Base-by-base conservation (phyloP, 1,140 invertebrate genomes). In the Drosophila pseudoobscura region DNA sequence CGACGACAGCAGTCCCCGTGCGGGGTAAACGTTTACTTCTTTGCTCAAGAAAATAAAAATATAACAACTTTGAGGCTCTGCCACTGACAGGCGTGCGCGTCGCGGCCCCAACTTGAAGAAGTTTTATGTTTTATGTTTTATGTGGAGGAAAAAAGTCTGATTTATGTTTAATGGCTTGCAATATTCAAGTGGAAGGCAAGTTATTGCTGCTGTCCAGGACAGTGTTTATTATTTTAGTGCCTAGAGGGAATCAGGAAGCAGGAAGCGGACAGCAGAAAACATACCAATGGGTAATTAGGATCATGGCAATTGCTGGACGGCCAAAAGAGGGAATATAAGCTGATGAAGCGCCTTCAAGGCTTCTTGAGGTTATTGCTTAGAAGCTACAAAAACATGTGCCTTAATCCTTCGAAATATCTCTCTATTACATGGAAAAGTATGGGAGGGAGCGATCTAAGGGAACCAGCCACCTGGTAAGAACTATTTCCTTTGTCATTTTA, bases 151-250 rank as follows among this genome's bases (percentile, higher is more conserved):
- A 80, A 74, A 39, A 64, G 58, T 56, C 58, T 80, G 73, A 87
- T 85, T 85, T 87, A 77, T 85, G 66, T 74, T 80, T 70, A 63
- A 83, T 78, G 71, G 55, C 47, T 13, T 0, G 35, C 61, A 46
- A 55, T 44, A 60, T 51, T 62, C 64, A 44, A 50, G 15, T 64
- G 54, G 53, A 15, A 35, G 53, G 39, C 11, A 29, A 55, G 46
- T 53, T 71, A 26, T 26, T 83, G 61, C 56, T 51, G 61, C 73
- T 60, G 61, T 68, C 50, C 24, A 53, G 75, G 52, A 57, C 68
- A 78, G 61, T 87, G 82, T 85, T 87, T 80, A 85, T 80, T 87
- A 80, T 84, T 87, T 80, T 70, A 85, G 68, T 76, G 59, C 45
- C 45, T 39, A 46, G 26, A 52, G 56, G 45, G 46, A 63, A 66